Evolutionary conservation across 2,888 invertebrate genomes (phyloP), one percentile per base, ranked within the genome.

Genomic region (Onthophagus sagittarius): DNA sequence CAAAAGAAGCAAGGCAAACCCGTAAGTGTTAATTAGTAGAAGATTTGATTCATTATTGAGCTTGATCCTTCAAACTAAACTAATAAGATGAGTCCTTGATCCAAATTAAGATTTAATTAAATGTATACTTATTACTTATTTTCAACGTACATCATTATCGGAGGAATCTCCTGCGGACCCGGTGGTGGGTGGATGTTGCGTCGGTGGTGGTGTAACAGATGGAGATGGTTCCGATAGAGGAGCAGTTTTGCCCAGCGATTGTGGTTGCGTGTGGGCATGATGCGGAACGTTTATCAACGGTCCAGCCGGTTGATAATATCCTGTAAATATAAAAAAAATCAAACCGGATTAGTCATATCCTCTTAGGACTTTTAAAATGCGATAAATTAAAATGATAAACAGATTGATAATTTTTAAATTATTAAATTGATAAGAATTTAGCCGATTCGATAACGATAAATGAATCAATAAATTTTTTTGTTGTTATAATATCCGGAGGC

Each of bases 271-370:
- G 71, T 81, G 79, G 78, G 83, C 83, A 63, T 83, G 83, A 77
- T 85, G 84, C 4, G 88, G 88, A 80, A 92, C 90, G 79, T 90
- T 92, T 83, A 96, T 95, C 85, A 96, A 89, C 79, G 96, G 96
- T 77, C 96, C 96, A 80, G 96, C 95, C 80, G 96, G 96, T 87
- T 96, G 96, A 88, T 95, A 96, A 85, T 94, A 95, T 84, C 95
- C 95, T 95, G 89, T 0, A 88, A 86, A 76, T 3, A 79, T 81
- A 73, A 76, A 75, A 6, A 65, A 62, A 69, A 71, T 7, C 0
- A 14, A 71, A 15, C 62, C 11, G n/a, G 23, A 70, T 62, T 7
- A 15, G 15, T 63, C 15, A 15, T 7, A 63, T 63, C 14, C 63
- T 14, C n/a, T 63, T 2, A 63, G 11, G 2, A 53, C 39, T 53